A percentile compares a stretch with the other conserved stretches of the same genome.
Evolutionary conservation across 2,797 vertebrate genomes (phyloP).

Genomic region (Tenualosa thibaudeaui): DNA sequence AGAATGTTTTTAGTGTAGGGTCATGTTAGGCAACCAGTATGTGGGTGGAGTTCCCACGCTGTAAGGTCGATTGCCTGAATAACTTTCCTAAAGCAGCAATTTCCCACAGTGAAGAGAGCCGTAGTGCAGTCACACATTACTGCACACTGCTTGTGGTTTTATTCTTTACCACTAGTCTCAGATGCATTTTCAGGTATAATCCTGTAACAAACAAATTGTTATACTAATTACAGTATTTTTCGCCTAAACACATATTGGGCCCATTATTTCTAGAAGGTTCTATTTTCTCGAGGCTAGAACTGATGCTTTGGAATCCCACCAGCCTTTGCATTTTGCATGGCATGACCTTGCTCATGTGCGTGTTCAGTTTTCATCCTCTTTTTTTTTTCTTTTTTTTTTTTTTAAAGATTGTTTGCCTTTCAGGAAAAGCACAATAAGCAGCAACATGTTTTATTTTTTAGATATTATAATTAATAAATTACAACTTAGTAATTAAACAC

Average conservation of each 20-base stretch:
- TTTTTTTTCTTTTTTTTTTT: background rate
- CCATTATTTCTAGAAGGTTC: background rate
- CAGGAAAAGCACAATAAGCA: background rate
- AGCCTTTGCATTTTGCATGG: conserved; percentile 8
- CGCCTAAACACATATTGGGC: background rate
- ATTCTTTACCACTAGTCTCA: background rate
- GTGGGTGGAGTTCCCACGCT: conserved; percentile 22
- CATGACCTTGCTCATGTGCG: background rate
- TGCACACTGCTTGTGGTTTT: background rate
- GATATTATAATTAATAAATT: background rate
- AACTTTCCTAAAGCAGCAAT: conserved; percentile 14
- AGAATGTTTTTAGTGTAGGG: conserved; percentile 26
- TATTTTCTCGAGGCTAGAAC: background rate
- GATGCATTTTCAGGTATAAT: background rate
- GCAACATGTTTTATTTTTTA: background rate
- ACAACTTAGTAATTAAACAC: background rate
- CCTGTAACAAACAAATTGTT: background rate
- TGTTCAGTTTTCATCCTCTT: background rate
- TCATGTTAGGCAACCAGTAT: conserved; percentile 19
- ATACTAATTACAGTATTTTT: background rate
- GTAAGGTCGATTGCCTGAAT: conserved; percentile 16
- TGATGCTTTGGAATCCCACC: background rate
- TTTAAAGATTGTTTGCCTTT: background rate
- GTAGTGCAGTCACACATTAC: background rate
- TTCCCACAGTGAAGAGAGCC: conserved; percentile 14